A percentile compares a stretch with the other conserved stretches of the same genome.
Conservation (phyloP, 2,797 vertebrate genomes). For the Fratercula arctica region DNA sequence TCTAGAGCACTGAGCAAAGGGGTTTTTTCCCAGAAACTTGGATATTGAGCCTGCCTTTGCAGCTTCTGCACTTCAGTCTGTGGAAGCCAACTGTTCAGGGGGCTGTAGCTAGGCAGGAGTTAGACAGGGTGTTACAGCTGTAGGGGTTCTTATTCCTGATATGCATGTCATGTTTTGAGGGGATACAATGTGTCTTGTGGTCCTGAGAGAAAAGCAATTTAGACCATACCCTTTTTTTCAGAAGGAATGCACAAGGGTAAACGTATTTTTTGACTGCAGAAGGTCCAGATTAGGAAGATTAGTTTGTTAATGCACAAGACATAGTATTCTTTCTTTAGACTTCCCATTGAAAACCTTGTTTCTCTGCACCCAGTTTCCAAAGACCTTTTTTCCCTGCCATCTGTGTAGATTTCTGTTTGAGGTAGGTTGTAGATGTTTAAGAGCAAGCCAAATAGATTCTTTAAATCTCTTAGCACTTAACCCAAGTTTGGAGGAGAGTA, state of each 20-base stretch:
- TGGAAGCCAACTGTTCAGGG: not conserved
- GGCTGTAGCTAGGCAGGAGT: not conserved
- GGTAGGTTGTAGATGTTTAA: not conserved
- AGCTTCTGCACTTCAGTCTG: accelerated
- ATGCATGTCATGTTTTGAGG: accelerated
- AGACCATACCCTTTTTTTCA: not conserved
- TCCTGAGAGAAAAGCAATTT: not conserved
- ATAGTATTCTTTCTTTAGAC: not conserved
- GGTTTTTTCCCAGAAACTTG: not conserved
- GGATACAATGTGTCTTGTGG: not conserved
- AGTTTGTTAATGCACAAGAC: not conserved
- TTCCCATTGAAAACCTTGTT: not conserved
- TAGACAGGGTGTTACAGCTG: accelerated
- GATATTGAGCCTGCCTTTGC: not conserved
- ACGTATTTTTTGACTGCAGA: accelerated
- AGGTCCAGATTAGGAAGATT: not conserved
- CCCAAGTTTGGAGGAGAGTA: accelerated
- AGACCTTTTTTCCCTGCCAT: not conserved
- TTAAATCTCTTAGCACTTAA: not conserved
- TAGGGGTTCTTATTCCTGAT: not conserved
- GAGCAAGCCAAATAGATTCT: not conserved
- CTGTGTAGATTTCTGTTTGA: not conserved
- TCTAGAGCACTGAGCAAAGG: too few species aligned
- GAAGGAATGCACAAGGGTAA: too few species aligned
- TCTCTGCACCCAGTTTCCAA: not conserved